These are phyloP conservation scores for Ichneumoninae sp. DNA, from an alignment of 2,888 invertebrate species.

Conservation along the genomic window DNA sequence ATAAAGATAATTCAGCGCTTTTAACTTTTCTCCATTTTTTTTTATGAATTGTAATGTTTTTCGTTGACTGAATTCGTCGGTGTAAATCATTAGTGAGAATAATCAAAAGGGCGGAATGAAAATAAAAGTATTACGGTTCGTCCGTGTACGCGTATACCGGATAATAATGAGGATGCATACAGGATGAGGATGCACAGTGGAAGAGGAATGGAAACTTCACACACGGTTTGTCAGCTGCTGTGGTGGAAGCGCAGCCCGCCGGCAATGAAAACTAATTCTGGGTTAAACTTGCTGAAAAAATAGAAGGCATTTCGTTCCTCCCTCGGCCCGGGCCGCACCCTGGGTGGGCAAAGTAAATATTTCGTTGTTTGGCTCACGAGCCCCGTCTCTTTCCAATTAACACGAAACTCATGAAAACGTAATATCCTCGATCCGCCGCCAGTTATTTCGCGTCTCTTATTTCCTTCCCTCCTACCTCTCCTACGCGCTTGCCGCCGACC, in stretches of 20 bases:
- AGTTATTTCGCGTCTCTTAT: conserved; percentile 23
- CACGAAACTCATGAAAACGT: conserved; percentile 37
- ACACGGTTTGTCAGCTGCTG: not conserved
- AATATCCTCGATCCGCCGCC: conserved; percentile 19
- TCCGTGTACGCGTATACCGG: not conserved
- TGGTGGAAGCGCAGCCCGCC: conserved; percentile 26
- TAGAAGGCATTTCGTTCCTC: not conserved
- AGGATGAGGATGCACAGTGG: not conserved
- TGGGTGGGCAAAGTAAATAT: conserved; percentile 67
- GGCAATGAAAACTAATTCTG: conserved; percentile 73
- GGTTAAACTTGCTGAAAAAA: conserved; percentile 69
- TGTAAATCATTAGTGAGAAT: not conserved
- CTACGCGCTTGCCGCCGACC: not conserved
- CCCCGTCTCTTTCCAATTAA: conserved; percentile 60
- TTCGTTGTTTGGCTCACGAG: conserved; percentile 62
- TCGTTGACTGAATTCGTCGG: not conserved
- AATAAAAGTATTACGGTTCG: conserved; percentile 17
- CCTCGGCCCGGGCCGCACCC: conserved; percentile 39
- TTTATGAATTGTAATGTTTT: not conserved
- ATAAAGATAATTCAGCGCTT: too few relatives aligned
- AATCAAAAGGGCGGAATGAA: conserved; percentile 32
- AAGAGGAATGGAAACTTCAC: conserved; percentile 15
- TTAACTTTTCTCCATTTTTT: not conserved
- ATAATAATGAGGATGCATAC: not conserved
- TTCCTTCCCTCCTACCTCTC: not conserved